Percentiles rank a stretch among this genome's conserved stretches.
phyloP scores from a whole-genome alignment of 2,797 vertebrate species.

The Gymnodraco acuticeps region DNA sequence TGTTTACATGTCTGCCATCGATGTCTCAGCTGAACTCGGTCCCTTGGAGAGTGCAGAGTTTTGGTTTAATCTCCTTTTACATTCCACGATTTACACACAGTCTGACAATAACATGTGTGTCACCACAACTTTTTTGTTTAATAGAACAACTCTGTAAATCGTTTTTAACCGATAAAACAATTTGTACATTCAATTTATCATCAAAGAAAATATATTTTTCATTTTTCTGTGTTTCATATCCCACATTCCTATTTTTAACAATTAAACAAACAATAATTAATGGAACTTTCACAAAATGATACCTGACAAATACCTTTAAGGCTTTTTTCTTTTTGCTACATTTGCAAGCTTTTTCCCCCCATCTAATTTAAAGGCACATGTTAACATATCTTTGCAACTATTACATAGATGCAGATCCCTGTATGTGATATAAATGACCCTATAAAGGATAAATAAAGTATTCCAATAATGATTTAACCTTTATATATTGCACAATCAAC shows the following conservation, averaged over 20 bases:
- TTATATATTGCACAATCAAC: neutral
- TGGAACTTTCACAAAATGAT: neutral
- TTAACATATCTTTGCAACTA: constrained; percentile 10
- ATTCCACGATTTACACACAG: neutral
- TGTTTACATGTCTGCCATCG: constrained; percentile 9
- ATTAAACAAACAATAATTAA: too few relatives aligned
- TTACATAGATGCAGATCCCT: neutral
- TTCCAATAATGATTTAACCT: neutral
- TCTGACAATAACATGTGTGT: neutral
- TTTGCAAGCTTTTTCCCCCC: neutral
- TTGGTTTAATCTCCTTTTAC: neutral
- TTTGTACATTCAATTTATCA: constrained; percentile 23
- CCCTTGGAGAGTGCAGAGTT: neutral
- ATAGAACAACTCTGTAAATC: neutral
- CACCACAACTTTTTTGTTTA: neutral
- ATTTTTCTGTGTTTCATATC: neutral
- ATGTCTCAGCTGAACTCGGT: neutral
- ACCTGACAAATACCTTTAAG: neutral
- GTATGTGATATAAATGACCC: neutral
- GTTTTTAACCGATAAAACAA: neutral
- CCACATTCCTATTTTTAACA: neutral
- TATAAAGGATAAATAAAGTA: too few relatives aligned
- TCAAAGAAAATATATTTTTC: constrained; percentile 3
- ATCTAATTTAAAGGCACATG: constrained; percentile 33
- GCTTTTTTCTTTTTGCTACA: constrained; percentile 10